Conservation (phyloP, 92 coral and sea anemone species). For the Parazoanthus atlanticus region DNA sequence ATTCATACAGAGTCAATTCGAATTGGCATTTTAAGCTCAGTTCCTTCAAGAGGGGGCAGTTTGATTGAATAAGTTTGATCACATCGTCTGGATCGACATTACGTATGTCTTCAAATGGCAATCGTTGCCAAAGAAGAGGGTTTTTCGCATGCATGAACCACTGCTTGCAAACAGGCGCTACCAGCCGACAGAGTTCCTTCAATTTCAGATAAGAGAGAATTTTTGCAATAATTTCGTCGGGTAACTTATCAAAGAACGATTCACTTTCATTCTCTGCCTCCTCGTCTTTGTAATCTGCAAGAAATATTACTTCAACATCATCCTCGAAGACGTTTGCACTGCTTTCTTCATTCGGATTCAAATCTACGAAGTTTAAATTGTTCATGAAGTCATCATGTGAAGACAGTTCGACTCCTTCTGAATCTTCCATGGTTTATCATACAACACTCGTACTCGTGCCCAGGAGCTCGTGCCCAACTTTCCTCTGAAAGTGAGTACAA, state of each 20-base stretch:
- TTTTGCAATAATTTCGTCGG: slow-evolving; percentile 72
- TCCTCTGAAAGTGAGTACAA: not conserved
- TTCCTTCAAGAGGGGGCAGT: slow-evolving; percentile 75
- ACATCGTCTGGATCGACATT: slow-evolving; percentile 46
- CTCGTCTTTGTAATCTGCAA: slow-evolving; percentile 17
- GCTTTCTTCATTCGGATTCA: not conserved
- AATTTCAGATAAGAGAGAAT: slow-evolving; percentile 79
- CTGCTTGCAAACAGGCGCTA: slow-evolving; percentile 69
- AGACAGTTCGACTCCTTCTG: not conserved
- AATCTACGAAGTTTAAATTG: not conserved
- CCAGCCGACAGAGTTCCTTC: slow-evolving; percentile 64
- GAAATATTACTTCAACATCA: slow-evolving; percentile 44
- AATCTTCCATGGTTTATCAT: not conserved
- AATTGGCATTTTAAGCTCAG: slow-evolving; percentile 69
- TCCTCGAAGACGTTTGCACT: slow-evolving; percentile 2
- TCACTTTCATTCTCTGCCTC: not conserved
- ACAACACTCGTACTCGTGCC: too few species aligned
- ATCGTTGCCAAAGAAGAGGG: slow-evolving; percentile 76
- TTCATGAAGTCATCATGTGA: not conserved
- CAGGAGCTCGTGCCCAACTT: slow-evolving; percentile 24
- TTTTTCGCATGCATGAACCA: slow-evolving; percentile 70
- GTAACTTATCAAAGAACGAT: slow-evolving; percentile 63
- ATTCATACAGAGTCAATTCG: slow-evolving; percentile 51
- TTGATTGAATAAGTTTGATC: slow-evolving; percentile 48
- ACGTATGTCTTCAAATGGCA: slow-evolving; percentile 63